Conservation (phyloP, 2,797 vertebrate species). For the Silurus lanzhouensis region DNA sequence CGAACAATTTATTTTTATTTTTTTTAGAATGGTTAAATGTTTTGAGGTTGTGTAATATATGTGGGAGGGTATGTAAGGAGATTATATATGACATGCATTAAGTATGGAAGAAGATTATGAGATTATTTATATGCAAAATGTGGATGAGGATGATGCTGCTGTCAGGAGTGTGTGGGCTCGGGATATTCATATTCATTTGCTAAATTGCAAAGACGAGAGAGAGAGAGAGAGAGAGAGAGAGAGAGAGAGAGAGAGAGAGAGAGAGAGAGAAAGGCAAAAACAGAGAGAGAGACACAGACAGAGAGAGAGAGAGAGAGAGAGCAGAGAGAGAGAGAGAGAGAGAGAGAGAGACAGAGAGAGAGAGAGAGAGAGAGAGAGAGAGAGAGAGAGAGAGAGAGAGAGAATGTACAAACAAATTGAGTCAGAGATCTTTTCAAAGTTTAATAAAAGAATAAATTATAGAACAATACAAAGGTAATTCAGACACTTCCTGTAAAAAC, state of each 20-base stretch:
- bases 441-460: no score
- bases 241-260: constrained; percentile 10
- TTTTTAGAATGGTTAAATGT: constrained; percentile 17
- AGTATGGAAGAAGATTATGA: constrained; percentile 44
- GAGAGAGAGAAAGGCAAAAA: constrained; percentile 14
- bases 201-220: constrained; percentile 32
- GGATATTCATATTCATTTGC: constrained; percentile 32
- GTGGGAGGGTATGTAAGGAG: constrained; percentile 8
- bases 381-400: constrained; percentile 24
- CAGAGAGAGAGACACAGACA: constrained; percentile 6
- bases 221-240: constrained; percentile 10
- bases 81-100: constrained; percentile 28
- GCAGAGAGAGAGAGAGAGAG: constrained; percentile 7
- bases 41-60: not conserved
- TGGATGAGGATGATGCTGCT: constrained; percentile 37
- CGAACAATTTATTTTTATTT: not conserved
- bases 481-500: not conserved
- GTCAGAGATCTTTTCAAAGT: no score
- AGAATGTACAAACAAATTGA: no score
- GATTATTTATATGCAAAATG: constrained; percentile 45
- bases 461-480: no score
- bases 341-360: constrained; percentile 18
- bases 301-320: not conserved
- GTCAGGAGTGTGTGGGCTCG: constrained; percentile 16
- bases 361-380: not conserved